Evolutionary conservation across 1,140 invertebrate species (phyloP), one percentile per base, ranked within the genome.

Genomic region (Agrypnia vestita): DNA sequence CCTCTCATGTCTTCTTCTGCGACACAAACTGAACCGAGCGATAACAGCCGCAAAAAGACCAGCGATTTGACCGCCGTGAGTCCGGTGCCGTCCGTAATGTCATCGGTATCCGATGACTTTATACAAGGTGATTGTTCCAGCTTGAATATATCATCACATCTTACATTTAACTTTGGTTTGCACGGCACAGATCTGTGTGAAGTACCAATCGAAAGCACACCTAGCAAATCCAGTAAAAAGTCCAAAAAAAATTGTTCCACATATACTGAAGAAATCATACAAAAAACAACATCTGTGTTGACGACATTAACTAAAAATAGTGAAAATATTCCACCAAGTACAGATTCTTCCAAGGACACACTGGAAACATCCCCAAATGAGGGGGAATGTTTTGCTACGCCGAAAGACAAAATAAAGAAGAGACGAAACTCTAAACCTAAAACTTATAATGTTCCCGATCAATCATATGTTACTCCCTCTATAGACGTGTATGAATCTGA

Each of bases 91-190:
- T 90, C 89, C 17, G 85, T 88, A 7, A 86, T 89, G 3, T 90
- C 89, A n/a, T 89, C 89, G 35, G 85, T 88, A 15, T 90, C 88
- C 59, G 89, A 90, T 85, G 89, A 90, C 15, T 90, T 90, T 64
- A 89, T 90, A 10, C 84, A 88, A 71, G 84, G 85, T 76, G 89
- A 90, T 74, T 89, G 88, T 81, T 87, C 88, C 76, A 87, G 86
- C 62, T 85, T 89, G 46, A 90, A 90, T 76, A 89, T 90, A 78
- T 88, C 89, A 19, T 84, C 84, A 43, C 84, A 84, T 72, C 81
- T 85, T 69, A 43, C n/a, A 62, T 89, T 90, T 84, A 88, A 89
- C 77, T 90, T 89, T 79, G 87, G 86, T 76, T 85, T 89, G 11
- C 88, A 89, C 84, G 88, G 88, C 44, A 84, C 88, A 64, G 88